Evolutionary conservation across 2,888 invertebrate genomes (phyloP), one percentile per base, ranked within the genome.

Genomic region (Trileptium ribeirensis): DNA sequence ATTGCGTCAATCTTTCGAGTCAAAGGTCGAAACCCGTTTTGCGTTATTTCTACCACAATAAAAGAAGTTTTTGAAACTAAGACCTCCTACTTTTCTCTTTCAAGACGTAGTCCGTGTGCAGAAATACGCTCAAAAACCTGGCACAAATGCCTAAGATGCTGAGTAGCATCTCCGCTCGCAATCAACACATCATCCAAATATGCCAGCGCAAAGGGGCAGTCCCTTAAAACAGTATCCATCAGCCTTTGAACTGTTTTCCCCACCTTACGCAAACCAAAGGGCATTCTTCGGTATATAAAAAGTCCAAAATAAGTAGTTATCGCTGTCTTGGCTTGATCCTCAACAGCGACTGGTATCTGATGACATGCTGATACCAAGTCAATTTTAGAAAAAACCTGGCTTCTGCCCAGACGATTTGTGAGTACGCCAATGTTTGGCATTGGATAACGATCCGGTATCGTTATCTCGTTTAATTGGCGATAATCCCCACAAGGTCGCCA

Each of bases 401-500:
- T 15, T 8, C 31, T 36, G 8, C 34, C 19, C 19, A 70, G n/a
- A 31, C 37, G 33, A n/a, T 36, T 70, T 31, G n/a, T 36, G 8
- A 70, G 19, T 15, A 15, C 74, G 15, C 34, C 37, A 36, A 70
- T 36, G 37, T 70, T 31, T 19, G 74, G 74, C 74, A 70, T 70
- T 34, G 74, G 74, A n/a, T 70, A 70, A n/a, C 74, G 74, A 31
- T 70, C 74, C 19, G 74, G 74, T 19, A 70, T 31, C 8, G 74
- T 70, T n/a, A 34, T 31, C 74, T 19, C 31, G 74, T 70, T 70
- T 31, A 70, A n/a, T 36, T 31, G 19, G 34, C 74, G 33, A n/a
- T 70, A 70, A 70, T 70, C 74, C 8, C 74, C 74, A 70, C 74
- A 70, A 31, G 74, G 74, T 34, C 74, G 8, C 74, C 33, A 70